Base-by-base conservation (phyloP, 2,797 vertebrate species). In the Ficedula albicollis region DNA sequence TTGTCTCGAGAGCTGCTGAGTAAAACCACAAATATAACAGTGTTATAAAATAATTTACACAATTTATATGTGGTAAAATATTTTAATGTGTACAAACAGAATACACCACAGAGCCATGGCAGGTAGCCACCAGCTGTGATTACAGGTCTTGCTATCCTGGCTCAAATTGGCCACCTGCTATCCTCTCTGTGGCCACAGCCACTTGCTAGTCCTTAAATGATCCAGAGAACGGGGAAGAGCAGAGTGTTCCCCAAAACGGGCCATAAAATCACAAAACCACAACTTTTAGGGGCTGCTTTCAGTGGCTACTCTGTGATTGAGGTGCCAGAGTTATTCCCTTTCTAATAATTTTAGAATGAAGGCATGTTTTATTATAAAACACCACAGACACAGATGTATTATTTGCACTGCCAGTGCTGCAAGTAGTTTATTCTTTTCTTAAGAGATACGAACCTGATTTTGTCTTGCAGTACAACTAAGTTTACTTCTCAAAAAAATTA, bases 231-330 rank as follows among this genome's bases (percentile, higher is more conserved):
- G 4, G 5, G 11, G 10, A 2, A 79, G 14, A 55, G 43, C 5
- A 66, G 51, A 58, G 11, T 68, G 36, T 5, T 67, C n/a, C 48
- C 4, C 2, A 49, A 55, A 74, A 30, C 0, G 0, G 21, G 17
- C 36, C 38, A n/a, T 15, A 55, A 62, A 81, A 68, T 44, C 46
- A 39, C 0, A 1, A 68, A 87, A 43, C 5, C 15, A n/a, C 10
- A n/a, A 27, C 10, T 43, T n/a, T 48, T 13, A 55, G 60, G 14
- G 36, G 20, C 34, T 74, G 19, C 52, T 67, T 16, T 41, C 67
- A 43, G 41, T 51, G 48, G 30, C 4, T 39, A 17, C 18, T 68
- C 26, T 22, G 5, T 38, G 56, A 44, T 0, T 21, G 25, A 62
- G 26, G 56, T 32, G 10, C 16, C 64, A 38, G 25, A 39, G 15